These are phyloP conservation scores for Thymelicus sylvestris DNA, from an alignment of 2,888 invertebrate species.

Conservation along the genomic window DNA sequence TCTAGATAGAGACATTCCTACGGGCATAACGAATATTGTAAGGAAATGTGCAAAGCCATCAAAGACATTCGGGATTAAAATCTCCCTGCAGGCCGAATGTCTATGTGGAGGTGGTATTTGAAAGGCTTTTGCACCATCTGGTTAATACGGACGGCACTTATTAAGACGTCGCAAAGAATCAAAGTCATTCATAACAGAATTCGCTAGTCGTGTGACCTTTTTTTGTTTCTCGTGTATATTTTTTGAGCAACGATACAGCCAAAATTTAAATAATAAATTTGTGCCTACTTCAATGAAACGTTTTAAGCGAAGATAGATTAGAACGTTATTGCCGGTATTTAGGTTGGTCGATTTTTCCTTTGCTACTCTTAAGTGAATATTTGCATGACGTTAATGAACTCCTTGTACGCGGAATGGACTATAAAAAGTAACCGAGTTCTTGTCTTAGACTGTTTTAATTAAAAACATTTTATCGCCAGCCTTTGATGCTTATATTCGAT, in stretches of 20 bases:
- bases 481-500: slow-evolving; percentile 43
- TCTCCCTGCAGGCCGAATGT: slow-evolving; percentile 36
- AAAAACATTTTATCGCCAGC: slow-evolving; percentile 57
- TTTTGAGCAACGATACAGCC: background rate
- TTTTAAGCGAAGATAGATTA: slow-evolving; percentile 16
- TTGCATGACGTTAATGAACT: slow-evolving; percentile 72
- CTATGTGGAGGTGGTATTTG: slow-evolving; percentile 11
- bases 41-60: slow-evolving; percentile 31
- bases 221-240: no score
- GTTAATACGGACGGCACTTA: background rate
- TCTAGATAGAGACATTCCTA: slow-evolving; percentile 33
- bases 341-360: slow-evolving; percentile 62
- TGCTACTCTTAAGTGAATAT: slow-evolving; percentile 72
- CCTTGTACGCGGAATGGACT: slow-evolving; percentile 57
- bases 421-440: slow-evolving; percentile 64
- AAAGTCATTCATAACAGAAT: background rate
- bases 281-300: background rate
- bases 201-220: no score
- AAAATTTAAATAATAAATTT: slow-evolving; percentile 25
- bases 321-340: slow-evolving; percentile 47
- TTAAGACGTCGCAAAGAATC: background rate
- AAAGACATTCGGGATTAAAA: slow-evolving; percentile 38
- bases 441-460: slow-evolving; percentile 65
- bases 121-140: slow-evolving; percentile 1
- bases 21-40: slow-evolving; percentile 36